Evolutionary conservation across 64 coral and sea anemone genomes (phyloP).

Genomic region (Dendronephthya gigantea): DNA sequence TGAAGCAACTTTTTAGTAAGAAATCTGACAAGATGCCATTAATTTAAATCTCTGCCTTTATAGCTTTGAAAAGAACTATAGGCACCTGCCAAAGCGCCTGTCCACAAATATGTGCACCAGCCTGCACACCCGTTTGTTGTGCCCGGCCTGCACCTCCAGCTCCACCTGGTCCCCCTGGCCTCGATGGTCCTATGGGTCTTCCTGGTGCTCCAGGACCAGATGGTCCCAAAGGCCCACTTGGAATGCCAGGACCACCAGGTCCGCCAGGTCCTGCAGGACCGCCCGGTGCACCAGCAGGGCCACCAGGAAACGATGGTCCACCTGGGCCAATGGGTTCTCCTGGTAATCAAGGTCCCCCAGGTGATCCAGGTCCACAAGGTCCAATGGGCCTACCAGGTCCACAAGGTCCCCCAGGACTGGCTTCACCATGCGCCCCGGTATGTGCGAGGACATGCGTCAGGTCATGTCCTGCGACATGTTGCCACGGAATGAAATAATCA

Average conservation of each 20-base stretch:
- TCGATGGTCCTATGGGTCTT: constrained; percentile 42
- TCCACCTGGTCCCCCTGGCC: constrained; percentile 43
- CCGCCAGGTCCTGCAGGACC: constrained; percentile 36
- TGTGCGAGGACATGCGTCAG: constrained; percentile 40
- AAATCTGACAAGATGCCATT: no score
- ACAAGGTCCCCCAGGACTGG: constrained; percentile 26
- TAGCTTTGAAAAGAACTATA: not conserved
- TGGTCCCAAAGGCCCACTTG: constrained; percentile 47
- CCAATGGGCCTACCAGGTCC: constrained; percentile 25
- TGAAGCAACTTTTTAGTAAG: no score
- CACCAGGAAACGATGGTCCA: constrained; percentile 33
- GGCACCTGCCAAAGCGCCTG: not conserved
- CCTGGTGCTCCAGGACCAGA: constrained; percentile 40
- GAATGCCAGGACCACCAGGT: constrained; percentile 41
- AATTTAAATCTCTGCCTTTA: not conserved
- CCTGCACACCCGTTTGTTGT: constrained; percentile 34
- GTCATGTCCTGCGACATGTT: constrained; percentile 34
- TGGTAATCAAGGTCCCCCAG: constrained; percentile 44
- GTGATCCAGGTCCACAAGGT: constrained; percentile 36
- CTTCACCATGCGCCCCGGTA: constrained; percentile 34
- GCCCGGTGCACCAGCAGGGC: constrained; percentile 43
- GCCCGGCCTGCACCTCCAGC: constrained; percentile 31
- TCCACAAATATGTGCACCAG: constrained; percentile 26
- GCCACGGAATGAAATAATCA: not conserved
- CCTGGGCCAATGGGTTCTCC: constrained; percentile 33